These are phyloP conservation scores for Ctenoplectra terminalis DNA, from an alignment of 1,140 invertebrate genomes.

Conservation along the genomic window DNA sequence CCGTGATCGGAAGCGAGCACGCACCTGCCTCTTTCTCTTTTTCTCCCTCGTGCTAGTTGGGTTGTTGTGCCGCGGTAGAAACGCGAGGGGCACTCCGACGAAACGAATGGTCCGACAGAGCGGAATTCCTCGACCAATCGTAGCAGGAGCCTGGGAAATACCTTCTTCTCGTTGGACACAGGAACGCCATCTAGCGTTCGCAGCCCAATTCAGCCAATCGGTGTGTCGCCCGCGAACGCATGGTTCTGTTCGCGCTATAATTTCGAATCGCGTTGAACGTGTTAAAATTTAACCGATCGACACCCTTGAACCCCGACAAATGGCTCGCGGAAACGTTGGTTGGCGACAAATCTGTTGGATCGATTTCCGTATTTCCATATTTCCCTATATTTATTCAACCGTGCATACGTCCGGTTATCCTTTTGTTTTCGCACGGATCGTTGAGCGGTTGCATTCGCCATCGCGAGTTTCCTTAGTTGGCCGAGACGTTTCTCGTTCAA, in stretches of 20 bases:
- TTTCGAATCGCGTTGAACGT: slow-evolving; percentile 3
- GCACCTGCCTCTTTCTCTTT: slow-evolving; percentile 26
- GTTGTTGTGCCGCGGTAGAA: neutral
- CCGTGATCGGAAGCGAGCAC: slow-evolving; percentile 30
- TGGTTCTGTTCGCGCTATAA: neutral
- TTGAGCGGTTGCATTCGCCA: neutral
- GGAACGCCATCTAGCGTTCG: slow-evolving; percentile 10
- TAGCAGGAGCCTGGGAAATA: neutral
- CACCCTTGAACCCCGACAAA: too few relatives aligned
- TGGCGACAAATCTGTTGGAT: neutral
- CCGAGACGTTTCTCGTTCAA: neutral
- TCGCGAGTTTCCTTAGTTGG: neutral
- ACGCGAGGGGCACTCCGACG: neutral
- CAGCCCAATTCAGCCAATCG: slow-evolving; percentile 26
- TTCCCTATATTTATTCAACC: neutral
- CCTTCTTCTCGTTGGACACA: neutral
- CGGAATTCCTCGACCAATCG: neutral
- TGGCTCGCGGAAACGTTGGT: too few relatives aligned
- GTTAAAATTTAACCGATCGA: too few relatives aligned
- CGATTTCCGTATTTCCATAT: too few relatives aligned
- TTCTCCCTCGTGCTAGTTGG: neutral
- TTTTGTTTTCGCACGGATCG: too few relatives aligned
- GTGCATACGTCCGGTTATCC: too few relatives aligned
- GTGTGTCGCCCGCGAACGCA: slow-evolving; percentile 31
- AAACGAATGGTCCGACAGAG: slow-evolving; percentile 14